phyloP scores from a whole-genome alignment of 1,140 invertebrate genomes.

The Macrocentrus cingulum region DNA sequence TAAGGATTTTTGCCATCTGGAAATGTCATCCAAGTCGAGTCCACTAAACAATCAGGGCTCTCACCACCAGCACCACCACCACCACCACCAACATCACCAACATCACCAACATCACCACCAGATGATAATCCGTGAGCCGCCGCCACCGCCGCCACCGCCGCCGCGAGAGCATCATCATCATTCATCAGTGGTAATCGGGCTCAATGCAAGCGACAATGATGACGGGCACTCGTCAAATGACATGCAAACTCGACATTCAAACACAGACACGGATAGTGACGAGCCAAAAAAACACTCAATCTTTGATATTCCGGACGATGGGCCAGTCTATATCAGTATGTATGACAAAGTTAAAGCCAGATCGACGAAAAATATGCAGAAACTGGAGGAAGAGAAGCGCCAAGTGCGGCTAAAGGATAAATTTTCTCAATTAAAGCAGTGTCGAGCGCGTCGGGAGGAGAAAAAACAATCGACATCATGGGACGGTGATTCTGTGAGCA shows the following conservation, averaged over 20 bases:
- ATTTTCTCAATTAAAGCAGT: slow-evolving; percentile 85
- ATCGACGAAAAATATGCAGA: slow-evolving; percentile 89
- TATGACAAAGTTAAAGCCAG: slow-evolving; percentile 97
- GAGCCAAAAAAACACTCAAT: slow-evolving; percentile 86
- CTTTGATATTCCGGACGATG: slow-evolving; percentile 87
- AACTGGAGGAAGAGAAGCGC: slow-evolving; percentile 84
- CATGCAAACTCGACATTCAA: slow-evolving; percentile 51
- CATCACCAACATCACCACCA: too few relatives aligned
- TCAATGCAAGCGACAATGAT: slow-evolving; percentile 51
- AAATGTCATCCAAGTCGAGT: slow-evolving; percentile 53
- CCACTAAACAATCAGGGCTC: slow-evolving; percentile 41
- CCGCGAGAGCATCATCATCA: slow-evolving; percentile 42
- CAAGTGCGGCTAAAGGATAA: slow-evolving; percentile 86
- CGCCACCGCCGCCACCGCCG: slow-evolving; percentile 39
- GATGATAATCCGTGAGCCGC: too few relatives aligned
- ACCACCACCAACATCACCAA: too few relatives aligned
- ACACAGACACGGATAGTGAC: slow-evolving; percentile 70
- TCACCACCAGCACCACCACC: too few relatives aligned
- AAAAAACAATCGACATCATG: slow-evolving; percentile 85
- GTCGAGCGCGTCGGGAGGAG: slow-evolving; percentile 78
- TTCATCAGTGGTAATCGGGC: slow-evolving; percentile 37
- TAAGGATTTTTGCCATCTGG: slow-evolving; percentile 67
- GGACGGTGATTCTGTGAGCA: slow-evolving; percentile 79
- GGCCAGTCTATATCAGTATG: slow-evolving; percentile 93
- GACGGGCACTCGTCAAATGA: slow-evolving; percentile 50